Evolutionary conservation across 2,888 invertebrate species (phyloP).

Genomic region (Heliconius sara): DNA sequence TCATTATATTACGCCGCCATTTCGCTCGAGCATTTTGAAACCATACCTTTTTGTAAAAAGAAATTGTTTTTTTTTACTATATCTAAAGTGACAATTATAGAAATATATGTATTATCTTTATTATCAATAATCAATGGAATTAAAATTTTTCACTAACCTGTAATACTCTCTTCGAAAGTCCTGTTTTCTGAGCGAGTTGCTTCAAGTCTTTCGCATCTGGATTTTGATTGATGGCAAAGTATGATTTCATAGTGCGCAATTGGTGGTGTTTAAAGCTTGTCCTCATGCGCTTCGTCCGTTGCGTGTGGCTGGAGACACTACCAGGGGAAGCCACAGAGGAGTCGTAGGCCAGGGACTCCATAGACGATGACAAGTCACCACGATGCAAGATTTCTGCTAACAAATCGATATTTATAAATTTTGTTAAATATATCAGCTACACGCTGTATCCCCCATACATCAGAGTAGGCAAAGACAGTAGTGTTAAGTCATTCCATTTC

Average conservation of each 20-base stretch:
- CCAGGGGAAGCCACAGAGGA: slow-evolving; percentile 89
- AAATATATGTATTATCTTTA: too few species aligned
- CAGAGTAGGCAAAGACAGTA: too few species aligned
- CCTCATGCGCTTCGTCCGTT: slow-evolving; percentile 97
- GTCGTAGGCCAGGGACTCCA: slow-evolving; percentile 91
- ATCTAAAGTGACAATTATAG: too few species aligned
- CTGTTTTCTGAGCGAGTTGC: slow-evolving; percentile 98
- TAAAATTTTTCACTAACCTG: slow-evolving; percentile 87
- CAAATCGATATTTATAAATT: not conserved
- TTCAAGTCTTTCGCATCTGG: slow-evolving; percentile 99
- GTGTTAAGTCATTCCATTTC: too few species aligned
- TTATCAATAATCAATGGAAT: too few species aligned
- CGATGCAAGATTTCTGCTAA: slow-evolving; percentile 89
- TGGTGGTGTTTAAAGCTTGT: slow-evolving; percentile 99
- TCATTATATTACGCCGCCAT: slow-evolving; percentile 97
- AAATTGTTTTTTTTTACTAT: not conserved
- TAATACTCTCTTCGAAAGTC: slow-evolving; percentile 97
- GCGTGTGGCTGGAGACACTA: slow-evolving; percentile 83
- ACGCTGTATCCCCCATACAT: too few species aligned
- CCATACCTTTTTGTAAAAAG: slow-evolving; percentile 90
- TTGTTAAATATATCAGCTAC: not conserved
- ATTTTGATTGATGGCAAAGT: slow-evolving; percentile 99
- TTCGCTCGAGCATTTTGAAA: slow-evolving; percentile 99
- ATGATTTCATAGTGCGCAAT: slow-evolving; percentile 99
- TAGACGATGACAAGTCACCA: slow-evolving; percentile 89